These are phyloP conservation scores for Acanthosepion pharaonis DNA, from an alignment of 2,888 invertebrate species.

Conservation along the genomic window DNA sequence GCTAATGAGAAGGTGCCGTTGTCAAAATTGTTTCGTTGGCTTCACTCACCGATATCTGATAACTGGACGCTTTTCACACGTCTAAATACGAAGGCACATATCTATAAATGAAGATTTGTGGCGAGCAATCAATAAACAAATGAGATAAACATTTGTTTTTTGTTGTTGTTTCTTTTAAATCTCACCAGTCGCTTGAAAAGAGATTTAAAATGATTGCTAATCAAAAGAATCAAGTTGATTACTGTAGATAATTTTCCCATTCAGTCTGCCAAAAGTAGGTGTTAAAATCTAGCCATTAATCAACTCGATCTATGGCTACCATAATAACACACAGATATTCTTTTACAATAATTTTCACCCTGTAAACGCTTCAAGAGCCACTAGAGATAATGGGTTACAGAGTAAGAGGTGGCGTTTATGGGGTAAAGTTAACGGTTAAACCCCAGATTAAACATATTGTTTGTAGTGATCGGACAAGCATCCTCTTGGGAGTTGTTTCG, in stretches of 20 bases:
- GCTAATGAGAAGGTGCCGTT: neutral
- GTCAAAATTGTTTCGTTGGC: neutral
- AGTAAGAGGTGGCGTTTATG: no score
- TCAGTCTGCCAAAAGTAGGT: neutral
- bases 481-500: no score
- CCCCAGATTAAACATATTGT: no score
- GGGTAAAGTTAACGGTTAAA: no score
- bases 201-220: neutral
- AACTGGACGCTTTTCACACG: neutral
- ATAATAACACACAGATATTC: neutral
- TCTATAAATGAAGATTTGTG: neutral
- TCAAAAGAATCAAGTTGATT: neutral
- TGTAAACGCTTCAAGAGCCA: no score
- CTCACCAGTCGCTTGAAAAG: neutral
- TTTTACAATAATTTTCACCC: no score
- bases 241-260: neutral
- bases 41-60: neutral
- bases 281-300: neutral
- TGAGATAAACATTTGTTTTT: neutral
- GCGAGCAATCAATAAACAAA: neutral
- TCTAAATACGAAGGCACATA: neutral
- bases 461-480: no score
- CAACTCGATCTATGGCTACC: no score
- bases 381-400: no score
- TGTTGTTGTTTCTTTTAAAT: no score